A percentile compares a stretch with the other conserved stretches of the same genome.
phyloP scores from a whole-genome alignment of 2,113 vertebrate genomes.

The Poeciliopsis turrubarensis region DNA sequence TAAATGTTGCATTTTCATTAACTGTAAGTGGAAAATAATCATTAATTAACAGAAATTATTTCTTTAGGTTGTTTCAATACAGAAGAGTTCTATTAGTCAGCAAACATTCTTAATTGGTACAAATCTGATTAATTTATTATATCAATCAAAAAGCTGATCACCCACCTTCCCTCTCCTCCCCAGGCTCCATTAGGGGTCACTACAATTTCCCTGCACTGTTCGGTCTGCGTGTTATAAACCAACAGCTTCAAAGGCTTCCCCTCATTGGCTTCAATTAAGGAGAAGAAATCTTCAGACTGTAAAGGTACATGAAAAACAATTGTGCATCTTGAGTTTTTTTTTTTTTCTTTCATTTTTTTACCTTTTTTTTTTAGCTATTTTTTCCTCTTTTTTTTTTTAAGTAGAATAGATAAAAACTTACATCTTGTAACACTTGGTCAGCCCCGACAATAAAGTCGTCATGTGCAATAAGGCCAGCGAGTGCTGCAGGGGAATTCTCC shows the following conservation, averaged over 20 bases:
- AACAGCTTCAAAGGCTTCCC: constrained; percentile 93
- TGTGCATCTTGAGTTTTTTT: background rate
- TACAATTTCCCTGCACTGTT: constrained; percentile 90
- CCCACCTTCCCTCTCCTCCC: constrained; percentile 95
- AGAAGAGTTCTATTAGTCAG: too few relatives aligned
- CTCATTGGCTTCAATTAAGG: constrained; percentile 89
- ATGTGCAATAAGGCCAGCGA: constrained; percentile 86
- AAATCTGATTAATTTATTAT: background rate
- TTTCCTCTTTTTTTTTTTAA: too few relatives aligned
- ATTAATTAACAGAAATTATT: too few relatives aligned
- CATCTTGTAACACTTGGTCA: constrained; percentile 95
- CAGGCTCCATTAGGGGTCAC: constrained; percentile 95
- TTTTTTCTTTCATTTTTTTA: background rate
- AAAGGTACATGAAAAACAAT: background rate
- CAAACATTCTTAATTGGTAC: background rate
- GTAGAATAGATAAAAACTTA: constrained; percentile 55
- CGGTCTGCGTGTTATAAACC: constrained; percentile 88
- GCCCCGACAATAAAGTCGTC: constrained; percentile 92
- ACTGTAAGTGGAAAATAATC: too few relatives aligned
- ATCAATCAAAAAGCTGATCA: background rate
- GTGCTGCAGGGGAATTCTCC: constrained; percentile 86
- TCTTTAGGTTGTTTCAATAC: too few relatives aligned
- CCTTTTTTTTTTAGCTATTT: background rate
- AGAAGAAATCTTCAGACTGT: constrained; percentile 95
- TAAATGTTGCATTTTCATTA: too few relatives aligned